Percentiles rank a stretch among this genome's conserved stretches.
phyloP scores from a whole-genome alignment of 1,140 invertebrate species.

The Meloidogyne chitwoodi region DNA sequence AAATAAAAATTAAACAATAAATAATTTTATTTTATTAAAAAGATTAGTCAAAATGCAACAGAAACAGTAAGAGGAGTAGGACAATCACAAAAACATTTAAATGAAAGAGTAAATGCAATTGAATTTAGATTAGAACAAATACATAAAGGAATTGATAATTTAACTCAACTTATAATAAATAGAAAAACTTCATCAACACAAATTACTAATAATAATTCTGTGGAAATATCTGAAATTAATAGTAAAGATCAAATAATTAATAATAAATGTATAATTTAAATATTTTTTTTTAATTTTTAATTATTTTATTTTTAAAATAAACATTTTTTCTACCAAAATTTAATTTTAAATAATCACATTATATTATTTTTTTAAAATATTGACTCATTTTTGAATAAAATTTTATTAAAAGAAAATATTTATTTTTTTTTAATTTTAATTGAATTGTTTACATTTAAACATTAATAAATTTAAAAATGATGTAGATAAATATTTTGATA shows the following conservation, averaged over 20 bases:
- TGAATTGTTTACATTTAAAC: too few relatives aligned
- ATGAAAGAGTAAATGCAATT: neutral
- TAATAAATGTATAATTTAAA: neutral
- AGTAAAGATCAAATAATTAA: neutral
- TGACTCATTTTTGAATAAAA: too few relatives aligned
- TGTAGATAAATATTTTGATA: too few relatives aligned
- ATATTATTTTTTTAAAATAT: too few relatives aligned
- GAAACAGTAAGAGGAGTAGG: neutral
- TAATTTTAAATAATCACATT: too few relatives aligned
- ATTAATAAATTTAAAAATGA: too few relatives aligned
- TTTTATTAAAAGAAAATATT: too few relatives aligned
- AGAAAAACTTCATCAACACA: neutral
- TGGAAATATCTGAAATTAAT: neutral
- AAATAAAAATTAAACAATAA: neutral
- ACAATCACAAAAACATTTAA: neutral
- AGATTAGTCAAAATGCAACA: neutral
- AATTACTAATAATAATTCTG: too few relatives aligned
- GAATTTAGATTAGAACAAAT: neutral
- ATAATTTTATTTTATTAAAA: neutral
- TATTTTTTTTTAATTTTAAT: too few relatives aligned
- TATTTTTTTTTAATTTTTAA: neutral
- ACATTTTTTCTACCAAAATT: too few relatives aligned
- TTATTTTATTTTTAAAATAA: too few relatives aligned
- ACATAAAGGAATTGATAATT: constrained; percentile 1
- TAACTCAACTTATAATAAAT: neutral